phyloP scores from a whole-genome alignment of 2,113 vertebrate species.

The Lampris incognitus region DNA sequence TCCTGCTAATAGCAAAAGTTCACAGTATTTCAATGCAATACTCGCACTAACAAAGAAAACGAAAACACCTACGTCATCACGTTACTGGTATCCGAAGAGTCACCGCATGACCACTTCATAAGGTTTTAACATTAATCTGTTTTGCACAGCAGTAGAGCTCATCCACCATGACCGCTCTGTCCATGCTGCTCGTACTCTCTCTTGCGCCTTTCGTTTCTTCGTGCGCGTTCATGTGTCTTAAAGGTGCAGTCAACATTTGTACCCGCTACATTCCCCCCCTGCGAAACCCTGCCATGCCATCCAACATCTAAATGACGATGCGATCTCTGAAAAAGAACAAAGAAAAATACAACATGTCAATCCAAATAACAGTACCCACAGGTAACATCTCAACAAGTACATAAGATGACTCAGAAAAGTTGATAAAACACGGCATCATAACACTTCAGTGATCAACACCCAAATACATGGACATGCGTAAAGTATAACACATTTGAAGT shows the following conservation, averaged over 20 bases:
- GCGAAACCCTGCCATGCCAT: neutral
- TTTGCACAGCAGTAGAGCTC: no score
- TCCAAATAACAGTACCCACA: neutral
- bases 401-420: neutral
- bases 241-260: neutral
- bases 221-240: no score
- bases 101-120: no score
- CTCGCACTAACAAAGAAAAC: no score
- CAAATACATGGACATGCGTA: neutral
- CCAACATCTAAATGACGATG: neutral
- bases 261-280: constrained; percentile 6
- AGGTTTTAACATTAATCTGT: no score
- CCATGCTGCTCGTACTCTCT: no score
- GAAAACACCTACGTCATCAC: no score
- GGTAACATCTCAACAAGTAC: neutral
- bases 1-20: no score
- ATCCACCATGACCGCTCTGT: no score
- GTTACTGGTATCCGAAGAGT: no score
- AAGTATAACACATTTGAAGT: neutral
- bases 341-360: neutral
- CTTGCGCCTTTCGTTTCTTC: neutral
- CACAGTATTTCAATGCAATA: no score
- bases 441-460: neutral
- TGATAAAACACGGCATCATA: neutral
- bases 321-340: neutral